Evolutionary conservation across 2,113 vertebrate genomes (phyloP), one percentile per base, ranked within the genome.

Genomic region (Eublepharis macularius): DNA sequence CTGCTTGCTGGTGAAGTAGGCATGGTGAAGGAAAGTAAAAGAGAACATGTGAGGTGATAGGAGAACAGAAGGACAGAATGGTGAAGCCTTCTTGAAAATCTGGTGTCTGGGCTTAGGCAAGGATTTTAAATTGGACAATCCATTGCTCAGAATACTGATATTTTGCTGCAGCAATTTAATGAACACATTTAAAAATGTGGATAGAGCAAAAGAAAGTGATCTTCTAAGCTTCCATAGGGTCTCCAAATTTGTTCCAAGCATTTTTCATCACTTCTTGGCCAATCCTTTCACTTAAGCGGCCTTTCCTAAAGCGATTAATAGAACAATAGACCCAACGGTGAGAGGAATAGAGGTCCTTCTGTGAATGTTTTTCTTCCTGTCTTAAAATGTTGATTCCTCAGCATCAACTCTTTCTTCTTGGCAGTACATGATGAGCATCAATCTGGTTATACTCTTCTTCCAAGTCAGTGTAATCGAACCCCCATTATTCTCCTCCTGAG

Each of bases 401-500:
- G 66, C 76, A 73, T 60, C 68, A 36, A 63, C 49, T 73, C 41
- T 60, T 36, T 72, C 68, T 45, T 80, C 54, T 85, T 85, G 76
- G 76, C 84, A 80, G 41, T 85, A 47, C 68, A 80, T 14, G n/a
- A 36, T 39, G 76, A 85, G 68, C 76, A 76, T 77, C 72, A 76
- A 76, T 86, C 72, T 75, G 76, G 81, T 57, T 2, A 24, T 63
- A 75, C 82, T 76, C 21, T 0, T 47, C 86, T 79, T 88, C 60
- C 45, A 34, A 43, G 34, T 36, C 36, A 65, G 54, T 5, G 82
- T 91, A 75, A 41, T 81, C 17, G 57, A 80, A 60, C 81, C 85
- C 73, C 86, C 57, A 80, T 85, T 90, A 63, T 76, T 92, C 89
- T 91, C 91, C 47, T 36, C 86, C 5, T 70, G 82, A 39, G 84